Percentiles rank a stretch among this genome's conserved stretches.
phyloP scores from a whole-genome alignment of 2,888 invertebrate species.

The Yponomeuta malinellus region DNA sequence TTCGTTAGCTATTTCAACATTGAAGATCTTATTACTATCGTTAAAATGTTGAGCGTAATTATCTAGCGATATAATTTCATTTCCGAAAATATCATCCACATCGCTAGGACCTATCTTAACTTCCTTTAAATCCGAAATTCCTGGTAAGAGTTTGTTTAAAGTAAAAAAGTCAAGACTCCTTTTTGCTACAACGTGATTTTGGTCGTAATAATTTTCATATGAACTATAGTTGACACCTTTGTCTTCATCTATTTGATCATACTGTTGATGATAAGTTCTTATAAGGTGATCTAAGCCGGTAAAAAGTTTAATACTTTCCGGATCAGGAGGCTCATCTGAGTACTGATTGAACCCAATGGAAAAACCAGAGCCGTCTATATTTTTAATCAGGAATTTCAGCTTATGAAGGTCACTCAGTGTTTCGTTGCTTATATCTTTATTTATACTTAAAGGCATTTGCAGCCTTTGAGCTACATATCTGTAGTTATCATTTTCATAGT shows the following conservation, averaged over 20 bases:
- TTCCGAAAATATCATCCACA: background rate
- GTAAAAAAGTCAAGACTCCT: background rate
- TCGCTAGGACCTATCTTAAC: background rate
- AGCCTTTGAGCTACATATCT: slow-evolving; percentile 47
- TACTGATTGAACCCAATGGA: slow-evolving; percentile 60
- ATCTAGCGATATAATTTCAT: background rate
- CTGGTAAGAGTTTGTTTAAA: background rate
- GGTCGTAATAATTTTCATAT: slow-evolving; percentile 6
- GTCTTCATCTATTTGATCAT: slow-evolving; percentile 27
- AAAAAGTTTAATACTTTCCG: slow-evolving; percentile 51
- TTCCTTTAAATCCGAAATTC: background rate
- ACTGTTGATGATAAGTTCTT: slow-evolving; percentile 48
- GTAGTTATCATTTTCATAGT: slow-evolving; percentile 52
- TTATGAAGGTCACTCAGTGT: slow-evolving; percentile 37
- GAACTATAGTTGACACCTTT: slow-evolving; percentile 14
- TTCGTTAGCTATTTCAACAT: background rate
- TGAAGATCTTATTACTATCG: background rate
- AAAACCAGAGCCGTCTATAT: slow-evolving; percentile 56
- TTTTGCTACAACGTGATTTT: slow-evolving; percentile 3
- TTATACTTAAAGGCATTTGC: slow-evolving; percentile 48
- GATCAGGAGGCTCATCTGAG: slow-evolving; percentile 51
- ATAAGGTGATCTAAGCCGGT: slow-evolving; percentile 52
- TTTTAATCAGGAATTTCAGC: slow-evolving; percentile 48
- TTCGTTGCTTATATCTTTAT: slow-evolving; percentile 26
- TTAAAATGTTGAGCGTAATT: background rate